These are phyloP conservation scores for Agrilus biguttatus DNA, from an alignment of 2,888 invertebrate species.

Conservation along the genomic window DNA sequence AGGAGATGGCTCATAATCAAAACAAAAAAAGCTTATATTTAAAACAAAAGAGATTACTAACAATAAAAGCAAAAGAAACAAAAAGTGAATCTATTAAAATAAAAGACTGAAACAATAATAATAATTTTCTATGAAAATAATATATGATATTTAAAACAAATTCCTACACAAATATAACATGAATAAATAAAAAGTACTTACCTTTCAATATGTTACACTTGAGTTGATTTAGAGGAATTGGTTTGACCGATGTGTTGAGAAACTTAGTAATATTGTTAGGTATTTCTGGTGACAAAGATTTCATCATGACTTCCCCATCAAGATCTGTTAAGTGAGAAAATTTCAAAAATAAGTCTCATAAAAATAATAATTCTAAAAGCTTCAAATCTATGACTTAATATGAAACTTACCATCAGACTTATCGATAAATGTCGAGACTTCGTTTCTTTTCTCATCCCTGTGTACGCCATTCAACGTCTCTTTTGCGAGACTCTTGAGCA, in stretches of 20 bases:
- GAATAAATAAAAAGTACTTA: slow-evolving; percentile 20
- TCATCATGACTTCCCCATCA: slow-evolving; percentile 17
- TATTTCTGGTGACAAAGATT: slow-evolving; percentile 26
- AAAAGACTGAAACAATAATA: background rate
- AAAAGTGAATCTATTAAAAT: no score
- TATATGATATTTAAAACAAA: no score
- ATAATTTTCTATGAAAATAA: slow-evolving; percentile 30
- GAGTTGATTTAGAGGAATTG: slow-evolving; percentile 77
- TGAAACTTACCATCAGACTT: slow-evolving; percentile 27
- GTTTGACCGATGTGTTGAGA: slow-evolving; percentile 31
- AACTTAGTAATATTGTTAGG: slow-evolving; percentile 28
- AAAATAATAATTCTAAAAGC: background rate
- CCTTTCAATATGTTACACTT: slow-evolving; percentile 93
- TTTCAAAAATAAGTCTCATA: background rate
- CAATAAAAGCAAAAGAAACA: no score
- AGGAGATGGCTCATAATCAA: no score
- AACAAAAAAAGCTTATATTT: no score
- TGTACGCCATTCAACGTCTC: slow-evolving; percentile 44
- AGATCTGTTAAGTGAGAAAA: slow-evolving; percentile 16
- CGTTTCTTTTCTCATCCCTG: slow-evolving; percentile 36
- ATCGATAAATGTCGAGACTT: slow-evolving; percentile 36
- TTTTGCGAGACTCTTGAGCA: slow-evolving; percentile 63
- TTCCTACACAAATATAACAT: slow-evolving; percentile 24
- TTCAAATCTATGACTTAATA: no score
- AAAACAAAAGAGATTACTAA: no score